A percentile compares a stretch with the other conserved stretches of the same genome.
These are phyloP conservation scores for Phoeniculus purpureus DNA, from an alignment of 2,797 vertebrate species.

Conservation along the genomic window DNA sequence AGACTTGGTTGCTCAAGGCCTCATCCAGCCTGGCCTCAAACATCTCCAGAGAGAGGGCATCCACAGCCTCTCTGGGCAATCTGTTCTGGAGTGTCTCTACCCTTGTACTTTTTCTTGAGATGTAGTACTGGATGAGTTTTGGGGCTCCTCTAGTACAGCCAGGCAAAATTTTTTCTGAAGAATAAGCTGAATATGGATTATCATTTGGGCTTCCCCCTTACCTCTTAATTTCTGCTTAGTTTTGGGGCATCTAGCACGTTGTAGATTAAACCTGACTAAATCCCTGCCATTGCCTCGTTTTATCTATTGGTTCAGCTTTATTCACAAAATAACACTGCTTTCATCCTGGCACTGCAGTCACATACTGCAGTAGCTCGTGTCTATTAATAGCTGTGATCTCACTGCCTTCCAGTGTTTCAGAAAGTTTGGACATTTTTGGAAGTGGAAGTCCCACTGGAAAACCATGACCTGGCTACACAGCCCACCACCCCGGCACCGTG, in stretches of 20 bases:
- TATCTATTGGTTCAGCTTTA: accelerated
- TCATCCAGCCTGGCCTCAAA: too few species aligned
- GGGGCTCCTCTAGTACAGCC: neutral
- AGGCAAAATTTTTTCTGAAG: too few species aligned
- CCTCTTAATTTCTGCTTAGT: neutral
- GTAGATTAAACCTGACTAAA: neutral
- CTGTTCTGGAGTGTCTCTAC: too few species aligned
- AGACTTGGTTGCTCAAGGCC: too few species aligned
- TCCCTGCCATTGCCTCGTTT: accelerated
- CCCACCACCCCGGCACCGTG: neutral
- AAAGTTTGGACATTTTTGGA: constrained; percentile 31
- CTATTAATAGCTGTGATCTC: constrained; percentile 75
- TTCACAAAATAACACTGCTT: neutral
- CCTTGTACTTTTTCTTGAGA: too few species aligned
- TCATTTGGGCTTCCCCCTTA: accelerated
- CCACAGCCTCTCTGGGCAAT: too few species aligned
- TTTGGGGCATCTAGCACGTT: accelerated
- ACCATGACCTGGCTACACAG: neutral
- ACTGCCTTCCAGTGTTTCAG: neutral
- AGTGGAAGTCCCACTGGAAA: neutral
- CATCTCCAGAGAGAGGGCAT: too few species aligned
- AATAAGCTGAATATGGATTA: too few species aligned
- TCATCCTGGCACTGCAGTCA: constrained; percentile 54
- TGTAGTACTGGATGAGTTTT: neutral
- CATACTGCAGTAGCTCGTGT: constrained; percentile 60